These are phyloP conservation scores for Clarias magur DNA, from an alignment of 2,113 vertebrate genomes.

Conservation along the genomic window DNA sequence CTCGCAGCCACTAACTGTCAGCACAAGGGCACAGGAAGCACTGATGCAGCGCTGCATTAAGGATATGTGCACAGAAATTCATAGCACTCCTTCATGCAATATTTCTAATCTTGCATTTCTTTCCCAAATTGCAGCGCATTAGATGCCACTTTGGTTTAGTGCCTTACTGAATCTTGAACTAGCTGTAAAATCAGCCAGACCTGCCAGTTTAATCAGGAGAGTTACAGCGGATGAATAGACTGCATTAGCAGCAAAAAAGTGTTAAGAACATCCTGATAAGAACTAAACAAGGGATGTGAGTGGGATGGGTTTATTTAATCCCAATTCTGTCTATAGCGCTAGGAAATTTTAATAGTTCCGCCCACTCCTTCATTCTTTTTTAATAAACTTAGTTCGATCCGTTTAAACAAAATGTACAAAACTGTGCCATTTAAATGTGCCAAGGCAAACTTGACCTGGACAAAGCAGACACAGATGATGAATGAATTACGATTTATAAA, in stretches of 20 bases:
- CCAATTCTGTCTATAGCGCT: background rate
- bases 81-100: background rate
- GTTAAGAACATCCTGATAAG: background rate
- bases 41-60: constrained; percentile 26
- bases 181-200: background rate
- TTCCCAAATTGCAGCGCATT: background rate
- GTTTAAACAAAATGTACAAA: background rate
- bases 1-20: constrained; percentile 19
- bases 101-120: background rate
- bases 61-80: constrained; percentile 16
- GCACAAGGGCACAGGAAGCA: constrained; percentile 38
- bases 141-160: background rate
- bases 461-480: background rate
- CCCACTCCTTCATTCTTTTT: background rate
- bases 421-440: background rate
- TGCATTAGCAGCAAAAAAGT: background rate
- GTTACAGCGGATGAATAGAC: background rate
- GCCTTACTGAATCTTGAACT: background rate
- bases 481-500: background rate
- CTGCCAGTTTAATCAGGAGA: background rate
- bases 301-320: background rate
- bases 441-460: background rate
- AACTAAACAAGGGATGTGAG: background rate
- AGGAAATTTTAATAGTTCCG: background rate
- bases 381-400: background rate